Base-by-base conservation (phyloP, 2,888 invertebrate species). In the Leptinotarsa tumamoca region DNA sequence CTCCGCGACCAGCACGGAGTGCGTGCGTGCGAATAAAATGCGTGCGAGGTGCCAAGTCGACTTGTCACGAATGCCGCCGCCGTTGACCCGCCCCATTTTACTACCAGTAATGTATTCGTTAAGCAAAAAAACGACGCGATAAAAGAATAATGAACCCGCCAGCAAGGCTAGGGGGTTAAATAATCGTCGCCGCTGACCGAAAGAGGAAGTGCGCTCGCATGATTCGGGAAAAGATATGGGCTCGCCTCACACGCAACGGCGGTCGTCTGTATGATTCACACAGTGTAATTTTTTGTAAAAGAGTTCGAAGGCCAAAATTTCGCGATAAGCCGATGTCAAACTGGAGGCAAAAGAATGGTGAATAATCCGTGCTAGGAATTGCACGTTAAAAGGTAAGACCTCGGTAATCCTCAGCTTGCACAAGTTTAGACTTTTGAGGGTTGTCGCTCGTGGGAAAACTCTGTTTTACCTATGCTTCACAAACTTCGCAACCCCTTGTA, bases 31-130 rank as follows among this genome's bases (percentile, higher is more conserved):
- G 58, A 71, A 68, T 68, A 75, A 71, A 75, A 75, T 71, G 74
- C 74, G 74, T 75, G 74, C 67, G 68, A 71, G 74, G 74, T 75
- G 74, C 74, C 74, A 75, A 71, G 43, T 68, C 68, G 68, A 68
- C 74, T 52, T 75, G 74, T 71, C 74, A 75, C 74, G 74, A 71
- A 71, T 58, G 49, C 27, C 49, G n/a, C 63, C 74, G 52, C 52
- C 52, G 52, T 52, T 52, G 52, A 52, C 52, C 52, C 52, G 63
- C 71, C 74, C 68, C 56, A 52, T 73, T 74, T 70, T 70, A 70
- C 74, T 67, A 43, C 49, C 61, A n/a, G 68, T 75, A 75, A 75
- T 75, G 61, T 68, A 71, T 75, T 75, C 63, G 68, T 75, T 61
- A 61, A 18, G 23, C 71, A 51, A 33, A 49, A 71, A 70, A 69